phyloP scores from a whole-genome alignment of 2,888 invertebrate species.

The Pycnomerus fuliginosus region DNA sequence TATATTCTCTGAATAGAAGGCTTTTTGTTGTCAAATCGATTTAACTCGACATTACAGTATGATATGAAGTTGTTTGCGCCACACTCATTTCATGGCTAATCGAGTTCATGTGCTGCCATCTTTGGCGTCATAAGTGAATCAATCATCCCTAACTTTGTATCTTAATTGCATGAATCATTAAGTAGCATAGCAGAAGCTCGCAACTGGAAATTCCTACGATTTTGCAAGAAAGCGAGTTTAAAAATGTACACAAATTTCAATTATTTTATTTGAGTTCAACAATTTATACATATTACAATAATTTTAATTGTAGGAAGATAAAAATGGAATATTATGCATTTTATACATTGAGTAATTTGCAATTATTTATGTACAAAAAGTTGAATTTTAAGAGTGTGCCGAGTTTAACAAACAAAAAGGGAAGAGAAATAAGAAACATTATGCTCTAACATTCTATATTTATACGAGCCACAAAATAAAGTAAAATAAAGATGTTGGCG shows the following conservation, averaged over 20 bases:
- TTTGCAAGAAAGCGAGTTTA: no score
- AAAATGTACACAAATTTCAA: conserved; percentile 18
- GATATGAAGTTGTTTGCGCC: no score
- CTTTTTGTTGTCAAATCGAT: no score
- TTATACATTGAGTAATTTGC: conserved; percentile 29
- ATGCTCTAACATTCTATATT: conserved; percentile 44
- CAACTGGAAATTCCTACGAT: no score
- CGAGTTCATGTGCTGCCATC: no score
- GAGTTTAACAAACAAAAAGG: conserved; percentile 26
- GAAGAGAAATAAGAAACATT: conserved; percentile 34
- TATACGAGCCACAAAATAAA: conserved; percentile 44
- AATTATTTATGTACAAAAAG: conserved; percentile 26
- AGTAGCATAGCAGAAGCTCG: no score
- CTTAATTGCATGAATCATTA: no score
- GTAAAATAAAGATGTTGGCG: conserved; percentile 35
- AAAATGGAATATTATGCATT: conserved; percentile 28
- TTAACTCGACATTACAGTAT: no score
- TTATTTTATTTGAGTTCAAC: conserved; percentile 35
- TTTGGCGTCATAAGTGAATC: no score
- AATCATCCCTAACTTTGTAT: no score
- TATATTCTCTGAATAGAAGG: no score
- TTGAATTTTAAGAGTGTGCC: conserved; percentile 30
- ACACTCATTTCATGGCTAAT: no score
- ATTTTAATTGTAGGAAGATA: conserved; percentile 34
- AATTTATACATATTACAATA: conserved; percentile 38